Conservation (phyloP, 1,140 invertebrate genomes). For the Sarcophaga bullata region DNA sequence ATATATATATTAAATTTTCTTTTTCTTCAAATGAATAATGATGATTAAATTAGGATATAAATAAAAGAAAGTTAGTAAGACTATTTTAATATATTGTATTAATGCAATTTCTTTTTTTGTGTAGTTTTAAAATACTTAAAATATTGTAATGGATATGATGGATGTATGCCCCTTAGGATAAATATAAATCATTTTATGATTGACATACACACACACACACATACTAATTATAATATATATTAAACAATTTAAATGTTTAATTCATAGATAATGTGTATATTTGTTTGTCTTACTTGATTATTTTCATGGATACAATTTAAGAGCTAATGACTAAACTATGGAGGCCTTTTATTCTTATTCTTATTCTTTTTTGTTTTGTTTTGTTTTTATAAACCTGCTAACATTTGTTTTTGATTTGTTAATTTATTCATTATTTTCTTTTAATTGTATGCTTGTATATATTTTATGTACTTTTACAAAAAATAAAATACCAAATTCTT, state of each 20-base stretch:
- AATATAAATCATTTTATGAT: slow-evolving; percentile 11
- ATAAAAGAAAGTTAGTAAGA: not conserved
- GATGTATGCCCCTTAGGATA: not conserved
- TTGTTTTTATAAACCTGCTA: slow-evolving; percentile 30
- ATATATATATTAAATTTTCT: not conserved
- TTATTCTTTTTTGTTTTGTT: too few species aligned
- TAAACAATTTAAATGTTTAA: slow-evolving; percentile 18
- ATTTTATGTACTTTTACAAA: slow-evolving; percentile 22
- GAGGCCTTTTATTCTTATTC: slow-evolving; percentile 21
- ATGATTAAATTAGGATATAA: not conserved
- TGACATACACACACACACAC: not conserved
- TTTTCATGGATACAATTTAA: slow-evolving; percentile 21
- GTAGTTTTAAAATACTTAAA: too few species aligned
- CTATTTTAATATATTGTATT: not conserved
- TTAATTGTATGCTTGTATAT: not conserved
- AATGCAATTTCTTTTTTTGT: too few species aligned
- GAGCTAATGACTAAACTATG: slow-evolving; percentile 31
- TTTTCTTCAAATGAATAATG: not conserved
- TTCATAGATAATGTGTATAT: slow-evolving; percentile 7
- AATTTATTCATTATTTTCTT: slow-evolving; percentile 9
- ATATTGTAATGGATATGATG: too few species aligned
- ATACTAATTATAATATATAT: not conserved
- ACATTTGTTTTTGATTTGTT: slow-evolving; percentile 28
- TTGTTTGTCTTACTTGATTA: not conserved
- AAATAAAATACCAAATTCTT: slow-evolving; percentile 2